Conservation (phyloP, 2,113 vertebrate species). For the Nycticryphes semicollaris region DNA sequence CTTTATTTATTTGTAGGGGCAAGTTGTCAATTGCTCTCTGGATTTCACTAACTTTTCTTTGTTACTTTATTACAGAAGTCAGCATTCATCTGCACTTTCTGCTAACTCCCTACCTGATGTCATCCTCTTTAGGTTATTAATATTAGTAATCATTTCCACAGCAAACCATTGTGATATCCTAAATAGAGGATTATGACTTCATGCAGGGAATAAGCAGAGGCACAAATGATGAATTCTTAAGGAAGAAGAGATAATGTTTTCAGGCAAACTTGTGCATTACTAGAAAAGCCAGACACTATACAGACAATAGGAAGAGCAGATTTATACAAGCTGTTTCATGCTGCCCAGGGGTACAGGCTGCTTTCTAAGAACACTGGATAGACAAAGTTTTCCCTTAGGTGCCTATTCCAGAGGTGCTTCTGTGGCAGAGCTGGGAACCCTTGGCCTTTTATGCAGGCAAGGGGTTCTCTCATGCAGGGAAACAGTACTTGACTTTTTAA, state of each 20-base stretch:
- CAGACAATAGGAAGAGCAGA: background rate
- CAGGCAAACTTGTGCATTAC: background rate
- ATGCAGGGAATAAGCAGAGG: slow-evolving; percentile 56
- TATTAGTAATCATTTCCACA: slow-evolving; percentile 59
- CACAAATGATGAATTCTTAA: slow-evolving; percentile 26
- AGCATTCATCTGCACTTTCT: slow-evolving; percentile 22
- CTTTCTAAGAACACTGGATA: background rate
- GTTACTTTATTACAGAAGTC: background rate
- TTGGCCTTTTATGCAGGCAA: background rate
- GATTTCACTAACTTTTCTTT: background rate
- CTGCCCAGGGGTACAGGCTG: background rate
- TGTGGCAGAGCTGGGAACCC: background rate
- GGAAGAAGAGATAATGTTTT: slow-evolving; percentile 13
- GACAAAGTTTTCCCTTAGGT: background rate
- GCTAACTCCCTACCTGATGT: slow-evolving; percentile 61
- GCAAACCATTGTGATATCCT: slow-evolving; percentile 46
- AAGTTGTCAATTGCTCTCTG: background rate
- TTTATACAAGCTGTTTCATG: background rate
- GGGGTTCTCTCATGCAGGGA: background rate
- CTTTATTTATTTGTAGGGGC: background rate
- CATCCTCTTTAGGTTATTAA: slow-evolving; percentile 43
- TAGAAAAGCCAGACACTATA: background rate
- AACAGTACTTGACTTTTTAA: background rate
- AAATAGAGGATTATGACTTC: slow-evolving; percentile 62
- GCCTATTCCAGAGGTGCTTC: background rate